Conservation (phyloP, 92 coral and sea anemone genomes). For the Phenganax stokvisi region DNA sequence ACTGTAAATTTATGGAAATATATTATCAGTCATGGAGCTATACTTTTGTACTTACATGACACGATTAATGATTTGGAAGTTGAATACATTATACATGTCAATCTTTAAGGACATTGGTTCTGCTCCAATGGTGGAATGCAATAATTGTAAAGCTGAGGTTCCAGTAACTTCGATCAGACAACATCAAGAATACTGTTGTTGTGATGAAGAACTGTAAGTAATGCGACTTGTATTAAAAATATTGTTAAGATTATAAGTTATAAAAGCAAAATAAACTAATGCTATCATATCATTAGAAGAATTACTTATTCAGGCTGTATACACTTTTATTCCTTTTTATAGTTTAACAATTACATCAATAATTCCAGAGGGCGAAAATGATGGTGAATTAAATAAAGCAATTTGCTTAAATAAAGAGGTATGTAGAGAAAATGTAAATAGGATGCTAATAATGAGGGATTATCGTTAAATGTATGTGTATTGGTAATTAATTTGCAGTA, state of each 20-base stretch:
- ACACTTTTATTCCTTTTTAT: too few relatives aligned
- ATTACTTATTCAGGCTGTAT: too few relatives aligned
- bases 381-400: not conserved
- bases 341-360: too few relatives aligned
- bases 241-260: too few relatives aligned
- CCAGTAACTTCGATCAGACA: not conserved
- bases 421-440: not conserved
- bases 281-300: too few relatives aligned
- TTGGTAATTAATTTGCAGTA: too few relatives aligned
- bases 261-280: too few relatives aligned
- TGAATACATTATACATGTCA: too few relatives aligned
- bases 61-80: not conserved
- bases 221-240: not conserved
- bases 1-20: too few relatives aligned
- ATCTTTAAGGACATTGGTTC: not conserved
- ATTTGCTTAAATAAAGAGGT: not conserved
- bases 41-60: not conserved
- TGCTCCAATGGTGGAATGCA: not conserved
- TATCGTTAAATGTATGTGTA: too few relatives aligned
- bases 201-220: not conserved
- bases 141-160: not conserved
- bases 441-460: too few relatives aligned
- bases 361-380: not conserved
- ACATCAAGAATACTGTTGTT: not conserved
- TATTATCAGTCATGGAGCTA: not conserved